A percentile compares a stretch with the other conserved stretches of the same genome.
Evolutionary conservation across 2,888 invertebrate genomes (phyloP).

Genomic region (Erebia palarica): DNA sequence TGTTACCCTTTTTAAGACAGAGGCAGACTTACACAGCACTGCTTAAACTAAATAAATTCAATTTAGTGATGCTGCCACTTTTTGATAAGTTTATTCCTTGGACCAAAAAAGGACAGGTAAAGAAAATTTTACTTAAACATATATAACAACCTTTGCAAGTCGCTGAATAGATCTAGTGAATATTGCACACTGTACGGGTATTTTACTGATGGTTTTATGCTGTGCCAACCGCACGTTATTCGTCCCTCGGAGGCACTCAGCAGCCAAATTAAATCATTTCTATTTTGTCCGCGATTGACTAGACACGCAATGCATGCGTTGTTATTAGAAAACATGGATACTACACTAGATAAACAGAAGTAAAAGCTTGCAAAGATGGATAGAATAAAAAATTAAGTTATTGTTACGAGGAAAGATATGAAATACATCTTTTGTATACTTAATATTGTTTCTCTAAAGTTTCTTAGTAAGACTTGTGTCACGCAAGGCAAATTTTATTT

Average conservation of each 20-base stretch:
- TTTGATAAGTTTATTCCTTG: too few species aligned
- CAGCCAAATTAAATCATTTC: constrained; percentile 77
- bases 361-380: not conserved
- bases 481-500: constrained; percentile 32
- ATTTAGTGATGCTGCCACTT: too few species aligned
- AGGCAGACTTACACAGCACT: too few species aligned
- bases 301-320: constrained; percentile 63
- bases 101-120: too few species aligned
- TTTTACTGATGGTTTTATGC: constrained; percentile 31
- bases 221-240: constrained; percentile 44
- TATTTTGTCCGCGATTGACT: constrained; percentile 66
- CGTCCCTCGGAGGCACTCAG: constrained; percentile 62
- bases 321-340: constrained; percentile 53
- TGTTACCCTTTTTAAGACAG: too few species aligned
- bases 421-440: not conserved
- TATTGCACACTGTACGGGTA: not conserved
- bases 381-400: not conserved
- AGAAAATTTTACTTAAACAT: too few species aligned
- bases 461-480: not conserved
- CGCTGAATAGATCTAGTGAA: not conserved
- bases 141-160: too few species aligned
- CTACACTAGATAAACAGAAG: constrained; percentile 22
- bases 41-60: too few species aligned
- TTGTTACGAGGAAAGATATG: not conserved
- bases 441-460: not conserved